Evolutionary conservation across 2,113 vertebrate species (phyloP), one percentile per base, ranked within the genome.

Genomic region (Gymnarchus niloticus): DNA sequence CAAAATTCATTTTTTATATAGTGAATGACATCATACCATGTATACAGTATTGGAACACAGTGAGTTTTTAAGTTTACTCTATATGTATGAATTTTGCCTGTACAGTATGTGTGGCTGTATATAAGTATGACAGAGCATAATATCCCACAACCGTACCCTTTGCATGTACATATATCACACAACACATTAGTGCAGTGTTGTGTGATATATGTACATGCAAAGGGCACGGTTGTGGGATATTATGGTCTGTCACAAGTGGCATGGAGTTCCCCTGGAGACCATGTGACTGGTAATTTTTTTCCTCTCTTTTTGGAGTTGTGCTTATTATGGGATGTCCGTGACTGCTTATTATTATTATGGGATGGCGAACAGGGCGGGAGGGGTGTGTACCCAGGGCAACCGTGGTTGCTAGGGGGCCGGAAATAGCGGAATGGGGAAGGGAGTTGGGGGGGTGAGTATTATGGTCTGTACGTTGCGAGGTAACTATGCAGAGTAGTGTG

Each of bases 401-500:
- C 87, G 19, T 88, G 91, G 94, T 95, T 95, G 94, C 93, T 94
- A 94, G 91, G 91, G 93, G 92, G 93, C 89, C 92, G 93, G 93
- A 93, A 93, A 92, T 90, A 88, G 91, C 91, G 91, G 91, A 91
- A 91, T 92, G 91, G 92, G 92, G 90, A 92, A 92, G 91, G 88
- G 92, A 89, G 93, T 91, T 93, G 91, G 93, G 87, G 91, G 91
- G 89, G 89, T 89, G 93, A 94, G 88, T 94, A 95, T 95, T 95
- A 95, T 95, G 95, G 95, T 94, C 94, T 95, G 95, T 93, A 93
- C 91, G 95, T 95, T 95, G 94, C 93, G 93, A 93, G 93, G 95
- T 95, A 94, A 94, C 94, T 93, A 93, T 94, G 94, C 94, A 94
- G 95, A 95, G 95, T 95, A 93, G 91, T 93, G 93, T 88, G 92